Base-by-base conservation (phyloP, 2,888 invertebrate species). In the Unio delphinus region DNA sequence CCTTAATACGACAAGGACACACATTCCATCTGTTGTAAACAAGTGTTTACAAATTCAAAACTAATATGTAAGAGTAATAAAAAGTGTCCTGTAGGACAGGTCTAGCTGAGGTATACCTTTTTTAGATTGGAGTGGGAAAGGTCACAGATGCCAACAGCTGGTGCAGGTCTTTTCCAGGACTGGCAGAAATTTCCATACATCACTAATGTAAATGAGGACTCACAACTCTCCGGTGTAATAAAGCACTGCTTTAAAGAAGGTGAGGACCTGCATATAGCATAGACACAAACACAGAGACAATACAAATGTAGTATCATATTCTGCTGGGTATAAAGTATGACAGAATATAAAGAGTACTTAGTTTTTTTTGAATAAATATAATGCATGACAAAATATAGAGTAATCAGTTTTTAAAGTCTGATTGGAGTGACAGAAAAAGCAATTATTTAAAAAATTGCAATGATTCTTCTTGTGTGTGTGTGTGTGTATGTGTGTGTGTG, bases 201-300 rank as follows among this genome's bases (percentile, higher is more conserved):
- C 5, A 77, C 75, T 55, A 86, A 86, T 69, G 76, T 86, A 8
- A 86, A 86, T 65, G 85, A 86, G 64, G 86, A 86, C 71, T 76
- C 86, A 8, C 83, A 83, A 71, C 77, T 86, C 17, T 82, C 83
- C 3, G 83, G 83, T 1, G 80, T 86, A 28, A 80, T 86, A 65
- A 82, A 83, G 73, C 80, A 82, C 64, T 70, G 74, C 18, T 75
- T 85, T 54, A 65, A 69, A 45, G 68, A 69, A 68, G 80, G 85
- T 82, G 71, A 57, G 64, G 64, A 18, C 3, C 15, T 55, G 30
- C 30, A 23, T 61, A 15, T 61, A 5, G 6, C 26, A 61, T 17
- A 18, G 30, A 26, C 11, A 17, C 61, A 17, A 28, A 28, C 34
- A 61, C 34, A 34, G 54, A 45, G 61, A 54, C 8, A 62, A 18